Evolutionary conservation across 1,140 invertebrate species (phyloP).

Genomic region (Nautilus pompilius): DNA sequence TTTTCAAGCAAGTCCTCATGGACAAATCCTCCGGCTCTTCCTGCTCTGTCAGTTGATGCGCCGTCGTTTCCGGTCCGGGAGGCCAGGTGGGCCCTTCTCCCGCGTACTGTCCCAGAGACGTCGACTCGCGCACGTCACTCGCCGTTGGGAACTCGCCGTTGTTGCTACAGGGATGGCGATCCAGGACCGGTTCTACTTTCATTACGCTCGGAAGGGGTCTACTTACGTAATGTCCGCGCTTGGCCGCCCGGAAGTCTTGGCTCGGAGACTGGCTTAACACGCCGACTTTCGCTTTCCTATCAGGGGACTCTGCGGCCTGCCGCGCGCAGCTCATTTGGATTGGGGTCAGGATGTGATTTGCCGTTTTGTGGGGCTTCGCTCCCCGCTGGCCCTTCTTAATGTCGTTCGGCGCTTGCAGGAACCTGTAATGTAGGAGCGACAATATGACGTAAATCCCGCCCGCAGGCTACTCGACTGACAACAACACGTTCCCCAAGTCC

Average conservation of each 20-base stretch:
- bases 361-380: conserved; percentile 37
- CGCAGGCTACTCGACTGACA: no score
- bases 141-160: not conserved
- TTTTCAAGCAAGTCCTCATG: conserved; percentile 1
- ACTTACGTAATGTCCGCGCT: not conserved
- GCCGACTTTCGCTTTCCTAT: not conserved
- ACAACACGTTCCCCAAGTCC: no score
- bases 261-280: no score
- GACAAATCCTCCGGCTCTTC: conserved; percentile 26
- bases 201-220: not conserved
- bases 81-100: not conserved
- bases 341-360: conserved; percentile 1
- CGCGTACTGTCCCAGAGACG: not conserved
- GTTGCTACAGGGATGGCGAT: not conserved
- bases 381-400: conserved; percentile 49
- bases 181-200: not conserved
- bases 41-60: not conserved
- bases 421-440: conserved; percentile 21
- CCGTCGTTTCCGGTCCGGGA: not conserved
- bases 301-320: not conserved
- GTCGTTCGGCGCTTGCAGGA: conserved; percentile 39
- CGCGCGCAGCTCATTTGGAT: no score
- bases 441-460: no score
- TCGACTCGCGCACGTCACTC: not conserved
- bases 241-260: not conserved